A percentile compares a stretch with the other conserved stretches of the same genome.
Evolutionary conservation across 2,888 invertebrate species (phyloP).

Genomic region (Drosophila paracracens): DNA sequence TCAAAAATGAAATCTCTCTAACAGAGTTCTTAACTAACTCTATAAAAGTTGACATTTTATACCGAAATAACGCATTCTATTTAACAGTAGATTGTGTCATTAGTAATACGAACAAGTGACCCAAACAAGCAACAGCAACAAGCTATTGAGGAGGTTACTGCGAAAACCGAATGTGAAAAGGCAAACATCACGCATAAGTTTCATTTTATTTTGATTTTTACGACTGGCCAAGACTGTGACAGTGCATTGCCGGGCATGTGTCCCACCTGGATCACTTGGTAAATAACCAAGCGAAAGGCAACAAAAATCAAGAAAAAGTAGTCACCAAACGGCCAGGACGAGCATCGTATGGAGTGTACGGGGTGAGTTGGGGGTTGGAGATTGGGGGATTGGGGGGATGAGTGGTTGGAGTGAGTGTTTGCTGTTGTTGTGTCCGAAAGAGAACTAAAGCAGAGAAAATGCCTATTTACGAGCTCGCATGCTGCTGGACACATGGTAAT

Average conservation of each 20-base stretch:
- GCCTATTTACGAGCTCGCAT: constrained; percentile 83
- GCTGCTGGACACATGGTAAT: constrained; percentile 83
- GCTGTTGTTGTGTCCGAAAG: constrained; percentile 31
- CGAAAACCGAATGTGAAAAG: constrained; percentile 38
- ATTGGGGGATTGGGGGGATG: not conserved
- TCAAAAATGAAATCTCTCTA: not conserved
- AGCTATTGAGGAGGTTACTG: constrained; percentile 4
- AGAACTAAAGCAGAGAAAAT: constrained; percentile 79
- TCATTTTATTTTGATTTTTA: constrained; percentile 84
- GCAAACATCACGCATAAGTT: constrained; percentile 81
- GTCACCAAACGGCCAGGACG: constrained; percentile 49
- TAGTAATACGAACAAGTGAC: constrained; percentile 39
- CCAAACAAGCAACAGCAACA: constrained; percentile 17
- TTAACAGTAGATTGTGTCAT: constrained; percentile 53
- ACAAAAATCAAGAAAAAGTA: constrained; percentile 64
- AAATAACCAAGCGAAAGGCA: constrained; percentile 67
- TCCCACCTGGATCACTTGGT: constrained; percentile 83
- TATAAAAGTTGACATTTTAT: constrained; percentile 11
- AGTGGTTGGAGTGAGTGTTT: constrained; percentile 3
- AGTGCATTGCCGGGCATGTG: constrained; percentile 55
- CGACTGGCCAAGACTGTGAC: constrained; percentile 62
- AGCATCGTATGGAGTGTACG: constrained; percentile 16
- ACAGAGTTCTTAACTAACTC: not conserved
- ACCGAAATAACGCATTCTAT: constrained; percentile 5
- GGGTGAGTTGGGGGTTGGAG: not conserved